Evolutionary conservation across 2,797 vertebrate species (phyloP), one percentile per base, ranked within the genome.

Genomic region (Silurus aristotelis): DNA sequence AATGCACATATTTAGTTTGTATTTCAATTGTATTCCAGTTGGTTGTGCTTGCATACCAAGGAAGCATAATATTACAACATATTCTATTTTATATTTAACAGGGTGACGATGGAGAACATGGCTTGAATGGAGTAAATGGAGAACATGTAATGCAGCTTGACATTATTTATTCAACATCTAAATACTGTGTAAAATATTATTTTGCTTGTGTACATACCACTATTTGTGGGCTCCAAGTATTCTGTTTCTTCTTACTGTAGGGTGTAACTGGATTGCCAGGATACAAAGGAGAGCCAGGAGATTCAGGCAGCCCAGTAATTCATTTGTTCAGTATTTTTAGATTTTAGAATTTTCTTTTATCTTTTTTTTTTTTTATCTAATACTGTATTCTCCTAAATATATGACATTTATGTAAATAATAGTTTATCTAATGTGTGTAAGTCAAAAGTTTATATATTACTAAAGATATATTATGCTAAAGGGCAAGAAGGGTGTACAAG

Each of bases 21-120:
- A 66, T 25, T 31, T 1, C 8, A 15, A 5, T 2, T 56, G 52
- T 13, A 38, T 77, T 60, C 58, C 15, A 63, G 31, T 48, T 83
- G 68, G 55, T 20, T 77, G 19, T 46, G 43, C 6, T 20, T 77
- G 9, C 15, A 31, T 63, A 46, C n/a, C 6, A 43, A 46, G 7
- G 6, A 46, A n/a, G 6, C 31, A 64, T 7, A 64, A 20, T 58
- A 60, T 46, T 48, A 63, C 22, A 1, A 63, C 58, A 72, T 56
- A 56, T 55, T 83, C 20, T 70, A 6, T 76, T 31, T 87, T 87
- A 1, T 88, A 79, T 80, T 82, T 85, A 20, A 22, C 91, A 97
- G 96, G 96, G 97, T 19, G 94, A 95, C 0, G 71, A 91, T 43
- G 96, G 96, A 79, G 94, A 96, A 5, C 63, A 92, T 66, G 96